These are phyloP conservation scores for Belonocnema kinseyi DNA, from an alignment of 1,140 invertebrate species.

Conservation along the genomic window DNA sequence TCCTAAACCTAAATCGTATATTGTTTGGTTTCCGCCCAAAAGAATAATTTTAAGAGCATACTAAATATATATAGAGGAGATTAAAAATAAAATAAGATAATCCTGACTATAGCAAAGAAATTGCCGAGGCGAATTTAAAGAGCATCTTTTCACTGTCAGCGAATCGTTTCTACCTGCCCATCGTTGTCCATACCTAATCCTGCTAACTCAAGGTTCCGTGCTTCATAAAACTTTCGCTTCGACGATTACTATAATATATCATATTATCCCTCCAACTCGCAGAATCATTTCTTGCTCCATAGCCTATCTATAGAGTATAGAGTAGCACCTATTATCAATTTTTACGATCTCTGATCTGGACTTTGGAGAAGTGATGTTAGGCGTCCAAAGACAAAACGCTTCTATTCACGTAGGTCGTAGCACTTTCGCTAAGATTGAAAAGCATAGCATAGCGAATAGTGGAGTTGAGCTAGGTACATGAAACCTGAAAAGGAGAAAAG, in stretches of 20 bases:
- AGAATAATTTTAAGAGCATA: too few relatives aligned
- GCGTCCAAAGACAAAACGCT: conserved; percentile 27
- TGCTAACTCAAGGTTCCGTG: neutral
- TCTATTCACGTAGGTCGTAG: conserved; percentile 8
- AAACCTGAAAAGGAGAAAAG: conserved; percentile 17
- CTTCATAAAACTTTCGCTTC: neutral
- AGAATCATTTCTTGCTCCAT: too few relatives aligned
- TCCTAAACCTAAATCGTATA: too few relatives aligned
- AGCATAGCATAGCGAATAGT: conserved; percentile 37
- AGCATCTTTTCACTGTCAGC: neutral
- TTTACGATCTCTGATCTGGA: too few relatives aligned
- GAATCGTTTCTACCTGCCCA: conserved; percentile 11
- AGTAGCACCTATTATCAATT: too few relatives aligned
- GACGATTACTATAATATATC: too few relatives aligned
- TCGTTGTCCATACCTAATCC: neutral
- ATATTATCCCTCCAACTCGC: too few relatives aligned
- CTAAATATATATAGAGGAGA: too few relatives aligned
- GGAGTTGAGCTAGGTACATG: conserved; percentile 37
- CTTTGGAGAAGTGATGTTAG: neutral
- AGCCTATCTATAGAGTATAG: too few relatives aligned
- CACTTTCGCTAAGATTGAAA: conserved; percentile 38
- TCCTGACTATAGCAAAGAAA: too few relatives aligned
- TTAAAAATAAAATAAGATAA: too few relatives aligned
- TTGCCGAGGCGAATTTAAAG: neutral
- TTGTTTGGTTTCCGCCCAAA: too few relatives aligned